Percentiles rank a stretch among this genome's conserved stretches.
Evolutionary conservation across 2,888 invertebrate species (phyloP).

Genomic region (Diarsia brunnea): DNA sequence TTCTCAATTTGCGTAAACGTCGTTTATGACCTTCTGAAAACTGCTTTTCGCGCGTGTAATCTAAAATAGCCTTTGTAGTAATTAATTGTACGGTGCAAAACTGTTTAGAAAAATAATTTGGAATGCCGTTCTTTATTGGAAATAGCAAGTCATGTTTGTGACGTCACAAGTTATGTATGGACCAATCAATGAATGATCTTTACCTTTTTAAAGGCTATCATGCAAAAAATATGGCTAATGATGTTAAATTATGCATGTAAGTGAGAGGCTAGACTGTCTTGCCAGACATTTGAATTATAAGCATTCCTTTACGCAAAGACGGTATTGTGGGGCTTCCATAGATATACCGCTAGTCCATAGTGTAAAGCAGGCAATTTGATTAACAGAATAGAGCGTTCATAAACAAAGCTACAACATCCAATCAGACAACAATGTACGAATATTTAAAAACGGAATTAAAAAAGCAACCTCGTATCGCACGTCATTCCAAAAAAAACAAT

Average conservation of each 20-base stretch:
- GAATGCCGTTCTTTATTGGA: conserved; percentile 59
- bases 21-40: conserved; percentile 80
- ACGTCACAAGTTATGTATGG: conserved; percentile 58
- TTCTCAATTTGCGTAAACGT: conserved; percentile 67
- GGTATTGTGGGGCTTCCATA: conserved; percentile 29
- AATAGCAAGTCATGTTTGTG: conserved; percentile 57
- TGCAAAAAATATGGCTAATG: conserved; percentile 39
- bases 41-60: conserved; percentile 78
- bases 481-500: conserved; percentile 52
- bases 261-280: conserved; percentile 21
- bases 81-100: conserved; percentile 79
- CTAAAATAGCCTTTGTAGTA: conserved; percentile 86
- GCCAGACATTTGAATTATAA: conserved; percentile 30
- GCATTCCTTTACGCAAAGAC: conserved; percentile 22
- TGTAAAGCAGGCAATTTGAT: conserved; percentile 20
- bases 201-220: conserved; percentile 41
- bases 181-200: conserved; percentile 58
- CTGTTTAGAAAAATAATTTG: conserved; percentile 64
- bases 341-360: conserved; percentile 8
- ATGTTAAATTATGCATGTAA: conserved; percentile 43
- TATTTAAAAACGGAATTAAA: conserved; percentile 48
- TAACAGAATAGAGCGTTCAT: conserved; percentile 22
- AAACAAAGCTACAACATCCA: conserved; percentile 35
- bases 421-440: conserved; percentile 32
- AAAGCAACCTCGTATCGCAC: conserved; percentile 45